phyloP scores from a whole-genome alignment of 2,888 invertebrate genomes.

The Oeneis ivallda region DNA sequence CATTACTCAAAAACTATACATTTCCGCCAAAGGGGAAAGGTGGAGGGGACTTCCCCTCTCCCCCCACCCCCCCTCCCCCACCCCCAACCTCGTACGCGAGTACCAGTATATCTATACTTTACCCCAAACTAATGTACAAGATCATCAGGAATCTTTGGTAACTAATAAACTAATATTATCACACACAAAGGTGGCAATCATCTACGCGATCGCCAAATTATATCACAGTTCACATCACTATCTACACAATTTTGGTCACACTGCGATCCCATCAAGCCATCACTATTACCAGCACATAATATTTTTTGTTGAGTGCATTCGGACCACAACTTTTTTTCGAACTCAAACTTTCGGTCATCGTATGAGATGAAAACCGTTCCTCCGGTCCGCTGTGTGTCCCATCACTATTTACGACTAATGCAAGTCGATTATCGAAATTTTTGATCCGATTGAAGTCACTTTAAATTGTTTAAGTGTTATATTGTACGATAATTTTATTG shows the following conservation, averaged over 20 bases:
- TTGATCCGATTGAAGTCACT: slow-evolving; percentile 59
- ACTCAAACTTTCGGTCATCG: slow-evolving; percentile 77
- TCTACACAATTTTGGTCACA: slow-evolving; percentile 73
- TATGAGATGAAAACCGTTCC: slow-evolving; percentile 52
- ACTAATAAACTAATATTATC: slow-evolving; percentile 80
- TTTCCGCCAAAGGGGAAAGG: too few relatives aligned
- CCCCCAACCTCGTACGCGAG: too few relatives aligned
- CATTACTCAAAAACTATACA: too few relatives aligned
- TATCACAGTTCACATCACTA: slow-evolving; percentile 81
- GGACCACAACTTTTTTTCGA: slow-evolving; percentile 72
- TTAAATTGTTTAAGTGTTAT: slow-evolving; percentile 68
- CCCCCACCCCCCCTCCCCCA: too few relatives aligned
- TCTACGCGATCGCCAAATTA: slow-evolving; percentile 76
- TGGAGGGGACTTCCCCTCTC: too few relatives aligned
- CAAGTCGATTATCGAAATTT: slow-evolving; percentile 48
- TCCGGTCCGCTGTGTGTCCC: slow-evolving; percentile 57
- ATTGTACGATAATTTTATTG: slow-evolving; percentile 69
- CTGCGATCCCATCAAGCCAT: slow-evolving; percentile 79
- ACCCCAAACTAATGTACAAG: slow-evolving; percentile 81
- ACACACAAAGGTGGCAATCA: slow-evolving; percentile 75
- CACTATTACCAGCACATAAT: slow-evolving; percentile 70
- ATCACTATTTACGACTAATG: slow-evolving; percentile 57
- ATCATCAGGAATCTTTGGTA: slow-evolving; percentile 82
- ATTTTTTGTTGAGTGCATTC: slow-evolving; percentile 73
- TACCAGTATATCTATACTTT: too few relatives aligned